Conservation (phyloP, 2,888 invertebrate species). For the Ischnura elegans region DNA sequence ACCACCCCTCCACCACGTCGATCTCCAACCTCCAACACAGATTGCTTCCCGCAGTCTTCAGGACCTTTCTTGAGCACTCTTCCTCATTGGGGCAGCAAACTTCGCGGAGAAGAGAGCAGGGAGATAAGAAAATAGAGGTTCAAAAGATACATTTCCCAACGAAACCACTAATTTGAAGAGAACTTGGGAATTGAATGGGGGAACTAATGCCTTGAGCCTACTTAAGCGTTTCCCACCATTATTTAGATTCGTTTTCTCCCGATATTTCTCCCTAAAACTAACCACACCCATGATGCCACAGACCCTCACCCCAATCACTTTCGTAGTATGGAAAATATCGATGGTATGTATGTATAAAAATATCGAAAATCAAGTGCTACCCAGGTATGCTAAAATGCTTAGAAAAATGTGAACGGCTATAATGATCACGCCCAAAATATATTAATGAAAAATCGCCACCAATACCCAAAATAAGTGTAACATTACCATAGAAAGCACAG, state of each 20-base stretch:
- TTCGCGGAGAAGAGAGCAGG: neutral
- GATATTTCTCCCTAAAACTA: neutral
- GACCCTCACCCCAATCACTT: neutral
- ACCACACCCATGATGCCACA: neutral
- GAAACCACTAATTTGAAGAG: conserved; percentile 24
- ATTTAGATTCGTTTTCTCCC: neutral
- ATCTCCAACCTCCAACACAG: neutral
- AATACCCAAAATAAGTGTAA: too few relatives aligned
- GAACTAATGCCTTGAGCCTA: conserved; percentile 23
- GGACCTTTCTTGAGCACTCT: neutral
- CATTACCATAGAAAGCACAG: too few relatives aligned
- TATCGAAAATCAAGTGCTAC: neutral
- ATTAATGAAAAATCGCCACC: too few relatives aligned
- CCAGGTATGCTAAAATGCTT: too few relatives aligned
- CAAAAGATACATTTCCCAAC: conserved; percentile 8
- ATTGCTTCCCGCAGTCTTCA: neutral
- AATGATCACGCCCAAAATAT: too few relatives aligned
- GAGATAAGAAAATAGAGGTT: neutral
- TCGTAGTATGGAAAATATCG: neutral
- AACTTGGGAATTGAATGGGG: neutral
- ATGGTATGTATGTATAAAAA: neutral
- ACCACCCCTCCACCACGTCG: neutral
- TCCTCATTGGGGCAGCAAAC: neutral
- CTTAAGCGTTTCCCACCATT: neutral
- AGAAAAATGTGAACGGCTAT: too few relatives aligned